These are phyloP conservation scores for Polydrusus cervinus DNA, from an alignment of 2,888 invertebrate genomes.

Conservation along the genomic window DNA sequence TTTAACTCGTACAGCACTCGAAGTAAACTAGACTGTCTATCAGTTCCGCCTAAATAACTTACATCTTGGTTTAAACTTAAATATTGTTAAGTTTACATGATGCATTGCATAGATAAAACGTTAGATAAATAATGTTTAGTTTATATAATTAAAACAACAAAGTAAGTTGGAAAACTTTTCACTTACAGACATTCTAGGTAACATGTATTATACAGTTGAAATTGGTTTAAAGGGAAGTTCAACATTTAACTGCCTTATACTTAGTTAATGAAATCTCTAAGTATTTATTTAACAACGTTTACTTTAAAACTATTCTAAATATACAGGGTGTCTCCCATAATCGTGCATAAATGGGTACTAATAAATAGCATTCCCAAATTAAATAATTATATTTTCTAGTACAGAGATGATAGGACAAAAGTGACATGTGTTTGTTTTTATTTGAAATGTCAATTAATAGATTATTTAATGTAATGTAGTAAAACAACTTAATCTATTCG, in stretches of 20 bases:
- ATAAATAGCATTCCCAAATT: too few species aligned
- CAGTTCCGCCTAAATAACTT: slow-evolving; percentile 18
- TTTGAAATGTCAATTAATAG: too few species aligned
- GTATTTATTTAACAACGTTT: neutral
- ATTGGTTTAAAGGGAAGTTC: slow-evolving; percentile 1
- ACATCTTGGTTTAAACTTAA: neutral
- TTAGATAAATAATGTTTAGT: slow-evolving; percentile 7
- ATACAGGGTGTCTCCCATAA: too few species aligned
- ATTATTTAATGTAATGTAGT: too few species aligned
- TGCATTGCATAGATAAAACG: slow-evolving; percentile 7
- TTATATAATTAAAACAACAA: slow-evolving; percentile 9
- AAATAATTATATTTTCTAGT: too few species aligned
- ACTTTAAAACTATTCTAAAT: neutral
- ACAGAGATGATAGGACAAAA: too few species aligned
- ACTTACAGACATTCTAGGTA: neutral
- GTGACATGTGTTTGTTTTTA: too few species aligned
- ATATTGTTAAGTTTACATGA: neutral
- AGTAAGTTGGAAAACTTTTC: slow-evolving; percentile 19
- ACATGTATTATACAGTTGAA: slow-evolving; percentile 3
- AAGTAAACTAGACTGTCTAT: slow-evolving; percentile 19
- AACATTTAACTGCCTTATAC: neutral
- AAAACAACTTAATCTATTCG: too few species aligned
- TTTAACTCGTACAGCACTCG: neutral
- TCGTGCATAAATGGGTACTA: too few species aligned
- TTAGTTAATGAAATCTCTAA: neutral